Percentiles rank a stretch among this genome's conserved stretches.
Conservation (phyloP, 35 echinoderm and acorn worm species). For the Anneissia japonica region DNA sequence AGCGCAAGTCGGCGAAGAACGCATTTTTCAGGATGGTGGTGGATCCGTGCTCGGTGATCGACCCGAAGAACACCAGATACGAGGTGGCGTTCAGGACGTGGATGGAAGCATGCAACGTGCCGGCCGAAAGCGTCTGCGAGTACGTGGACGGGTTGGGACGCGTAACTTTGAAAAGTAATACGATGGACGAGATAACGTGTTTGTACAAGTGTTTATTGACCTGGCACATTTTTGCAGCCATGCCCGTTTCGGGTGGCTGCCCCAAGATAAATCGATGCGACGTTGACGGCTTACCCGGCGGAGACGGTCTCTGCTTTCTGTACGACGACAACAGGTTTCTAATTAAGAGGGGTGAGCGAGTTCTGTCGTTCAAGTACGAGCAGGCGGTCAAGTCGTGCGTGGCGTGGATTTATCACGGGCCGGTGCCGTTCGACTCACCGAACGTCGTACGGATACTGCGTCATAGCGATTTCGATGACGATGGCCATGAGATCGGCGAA, state of each 20-base stretch:
- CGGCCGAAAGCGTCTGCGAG: not conserved
- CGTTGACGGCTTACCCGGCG: not conserved
- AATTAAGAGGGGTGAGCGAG: not conserved
- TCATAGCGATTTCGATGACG: not conserved
- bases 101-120: not conserved
- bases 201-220: not conserved
- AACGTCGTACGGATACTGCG: not conserved
- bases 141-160: not conserved
- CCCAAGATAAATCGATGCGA: not conserved
- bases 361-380: not conserved
- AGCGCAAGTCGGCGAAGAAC: not conserved
- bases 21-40: not conserved
- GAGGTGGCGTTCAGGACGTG: not conserved
- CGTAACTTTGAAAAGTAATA: not conserved
- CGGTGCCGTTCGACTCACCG: not conserved
- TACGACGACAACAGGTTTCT: not conserved
- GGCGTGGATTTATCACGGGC: not conserved
- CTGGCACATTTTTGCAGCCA: not conserved
- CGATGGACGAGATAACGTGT: not conserved
- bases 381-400: not conserved
- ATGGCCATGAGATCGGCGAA: not conserved
- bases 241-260: not conserved
- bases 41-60: not conserved
- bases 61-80: not conserved
- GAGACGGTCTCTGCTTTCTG: not conserved